These are phyloP conservation scores for Achlya flavicornis DNA, from an alignment of 2,888 invertebrate species.

Conservation along the genomic window DNA sequence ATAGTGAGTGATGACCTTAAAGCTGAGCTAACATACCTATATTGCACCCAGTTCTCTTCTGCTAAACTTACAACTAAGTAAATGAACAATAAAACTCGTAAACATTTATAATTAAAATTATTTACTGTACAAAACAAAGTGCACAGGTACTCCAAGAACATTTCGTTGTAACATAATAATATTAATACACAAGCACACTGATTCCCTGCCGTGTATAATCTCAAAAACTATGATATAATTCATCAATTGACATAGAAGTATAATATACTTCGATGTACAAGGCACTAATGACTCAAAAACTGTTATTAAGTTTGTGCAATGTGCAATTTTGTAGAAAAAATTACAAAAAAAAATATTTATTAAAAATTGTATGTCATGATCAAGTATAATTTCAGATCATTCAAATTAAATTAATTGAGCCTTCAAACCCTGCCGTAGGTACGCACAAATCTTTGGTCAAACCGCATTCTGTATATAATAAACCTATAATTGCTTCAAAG, in stretches of 20 bases:
- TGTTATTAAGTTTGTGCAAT: conserved; percentile 18
- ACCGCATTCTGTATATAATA: conserved; percentile 8
- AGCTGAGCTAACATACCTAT: no score
- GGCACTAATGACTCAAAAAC: not conserved
- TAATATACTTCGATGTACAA: not conserved
- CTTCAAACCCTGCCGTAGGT: conserved; percentile 13
- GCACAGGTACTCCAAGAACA: conserved; percentile 15
- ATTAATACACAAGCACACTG: no score
- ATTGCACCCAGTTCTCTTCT: not conserved
- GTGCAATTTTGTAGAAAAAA: conserved; percentile 14
- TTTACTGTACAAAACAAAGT: conserved; percentile 18
- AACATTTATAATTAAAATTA: conserved; percentile 14
- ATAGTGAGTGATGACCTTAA: no score
- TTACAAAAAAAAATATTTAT: conserved; percentile 9
- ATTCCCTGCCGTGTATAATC: not conserved
- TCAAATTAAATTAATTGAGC: conserved; percentile 26
- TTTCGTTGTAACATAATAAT: not conserved
- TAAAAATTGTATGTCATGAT: conserved; percentile 28
- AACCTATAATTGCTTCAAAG: not conserved
- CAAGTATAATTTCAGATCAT: conserved; percentile 27
- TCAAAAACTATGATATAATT: conserved; percentile 11
- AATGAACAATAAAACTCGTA: conserved; percentile 4
- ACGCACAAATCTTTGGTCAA: conserved; percentile 30
- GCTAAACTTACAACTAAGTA: not conserved
- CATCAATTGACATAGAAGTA: no score